These are phyloP conservation scores for Neosilurus mollespiculum DNA, from an alignment of 2,797 vertebrate species.

Conservation along the genomic window DNA sequence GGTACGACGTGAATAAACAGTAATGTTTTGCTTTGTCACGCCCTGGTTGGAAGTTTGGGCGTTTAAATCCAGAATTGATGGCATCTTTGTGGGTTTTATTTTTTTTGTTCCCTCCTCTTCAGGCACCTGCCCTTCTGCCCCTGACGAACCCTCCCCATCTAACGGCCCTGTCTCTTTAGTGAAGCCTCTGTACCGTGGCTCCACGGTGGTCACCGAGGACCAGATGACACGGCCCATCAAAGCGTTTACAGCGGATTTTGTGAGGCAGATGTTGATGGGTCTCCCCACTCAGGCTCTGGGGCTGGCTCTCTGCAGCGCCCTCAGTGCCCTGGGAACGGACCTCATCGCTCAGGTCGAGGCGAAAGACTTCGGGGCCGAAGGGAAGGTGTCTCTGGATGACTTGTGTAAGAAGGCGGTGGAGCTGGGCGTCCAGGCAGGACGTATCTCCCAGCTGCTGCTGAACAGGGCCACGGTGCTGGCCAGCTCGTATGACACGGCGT, in stretches of 20 bases:
- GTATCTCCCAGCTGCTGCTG: constrained; percentile 87
- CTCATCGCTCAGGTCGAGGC: constrained; percentile 93
- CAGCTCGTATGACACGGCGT: constrained; percentile 92
- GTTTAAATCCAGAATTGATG: neutral
- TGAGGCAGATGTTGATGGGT: constrained; percentile 92
- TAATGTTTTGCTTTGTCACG: neutral
- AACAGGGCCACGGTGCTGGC: constrained; percentile 92
- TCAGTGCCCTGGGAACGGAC: constrained; percentile 90
- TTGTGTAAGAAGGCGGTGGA: constrained; percentile 94
- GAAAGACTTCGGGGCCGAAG: constrained; percentile 95
- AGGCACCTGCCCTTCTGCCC: constrained; percentile 65
- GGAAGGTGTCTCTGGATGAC: constrained; percentile 94
- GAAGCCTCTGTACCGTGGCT: constrained; percentile 85
- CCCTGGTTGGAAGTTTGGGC: too few species aligned
- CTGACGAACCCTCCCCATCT: constrained; percentile 81
- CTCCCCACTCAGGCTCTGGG: constrained; percentile 92
- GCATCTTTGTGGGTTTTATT: neutral
- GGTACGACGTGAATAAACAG: constrained; percentile 72
- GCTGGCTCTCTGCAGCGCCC: constrained; percentile 90
- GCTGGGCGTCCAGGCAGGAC: constrained; percentile 87
- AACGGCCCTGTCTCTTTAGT: constrained; percentile 89
- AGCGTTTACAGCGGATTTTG: constrained; percentile 95
- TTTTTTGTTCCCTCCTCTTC: neutral
- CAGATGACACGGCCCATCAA: constrained; percentile 97
- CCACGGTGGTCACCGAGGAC: constrained; percentile 89